These are phyloP conservation scores for Drosophila dunni DNA, from an alignment of 1,140 invertebrate species.

Conservation along the genomic window DNA sequence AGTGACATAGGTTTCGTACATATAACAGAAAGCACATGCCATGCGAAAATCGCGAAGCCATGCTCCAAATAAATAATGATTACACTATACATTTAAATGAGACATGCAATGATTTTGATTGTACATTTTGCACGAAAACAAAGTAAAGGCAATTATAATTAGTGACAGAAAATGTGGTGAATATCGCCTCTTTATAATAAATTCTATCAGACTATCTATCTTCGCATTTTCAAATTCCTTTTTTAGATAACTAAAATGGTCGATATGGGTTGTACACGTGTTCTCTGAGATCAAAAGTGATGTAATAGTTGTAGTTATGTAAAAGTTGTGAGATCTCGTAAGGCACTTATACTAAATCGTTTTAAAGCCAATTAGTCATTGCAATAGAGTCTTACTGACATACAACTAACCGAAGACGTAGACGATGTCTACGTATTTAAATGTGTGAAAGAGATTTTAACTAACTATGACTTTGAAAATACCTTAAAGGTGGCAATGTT, in stretches of 20 bases:
- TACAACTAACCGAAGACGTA: constrained; percentile 13
- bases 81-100: constrained; percentile 11
- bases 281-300: constrained; percentile 13
- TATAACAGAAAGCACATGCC: constrained; percentile 36
- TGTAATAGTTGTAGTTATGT: constrained; percentile 2
- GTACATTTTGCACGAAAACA: constrained; percentile 3
- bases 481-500: constrained; percentile 59
- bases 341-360: constrained; percentile 1
- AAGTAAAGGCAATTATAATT: constrained; percentile 3
- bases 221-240: neutral
- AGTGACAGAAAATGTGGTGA: constrained; percentile 2
- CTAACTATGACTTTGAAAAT: constrained; percentile 40
- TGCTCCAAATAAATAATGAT: constrained; percentile 12
- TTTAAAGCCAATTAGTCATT: constrained; percentile 11
- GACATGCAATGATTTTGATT: constrained; percentile 38
- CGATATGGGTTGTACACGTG: neutral
- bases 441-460: neutral
- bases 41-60: constrained; percentile 34
- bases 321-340: constrained; percentile 15
- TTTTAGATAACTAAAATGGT: too few relatives aligned
- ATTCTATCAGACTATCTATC: neutral
- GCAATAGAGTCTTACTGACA: neutral
- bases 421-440: constrained; percentile 18
- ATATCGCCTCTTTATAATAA: neutral
- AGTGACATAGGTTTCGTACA: constrained; percentile 18